A percentile compares a stretch with the other conserved stretches of the same genome.
phyloP scores from a whole-genome alignment of 2,797 vertebrate species.

The Austrolebias charrua region DNA sequence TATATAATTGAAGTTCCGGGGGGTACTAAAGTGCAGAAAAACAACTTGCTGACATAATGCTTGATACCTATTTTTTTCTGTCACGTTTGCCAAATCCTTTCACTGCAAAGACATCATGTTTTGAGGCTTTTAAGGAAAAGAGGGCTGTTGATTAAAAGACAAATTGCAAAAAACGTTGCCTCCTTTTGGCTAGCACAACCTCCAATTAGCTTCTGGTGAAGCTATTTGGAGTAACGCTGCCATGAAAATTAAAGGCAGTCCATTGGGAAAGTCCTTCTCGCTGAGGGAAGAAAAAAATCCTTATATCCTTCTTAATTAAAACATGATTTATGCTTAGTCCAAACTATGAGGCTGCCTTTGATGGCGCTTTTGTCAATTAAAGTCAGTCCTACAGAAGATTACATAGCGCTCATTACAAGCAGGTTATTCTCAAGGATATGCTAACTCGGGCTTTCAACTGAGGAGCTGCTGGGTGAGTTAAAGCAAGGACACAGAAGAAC shows the following conservation, averaged over 20 bases:
- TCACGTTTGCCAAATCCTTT: slow-evolving; percentile 60
- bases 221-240: slow-evolving; percentile 72
- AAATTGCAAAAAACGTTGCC: slow-evolving; percentile 61
- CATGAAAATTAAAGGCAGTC: slow-evolving; percentile 71
- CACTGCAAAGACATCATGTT: slow-evolving; percentile 39
- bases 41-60: slow-evolving; percentile 56
- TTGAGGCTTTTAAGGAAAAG: slow-evolving; percentile 46
- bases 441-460: slow-evolving; percentile 50
- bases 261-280: slow-evolving; percentile 62
- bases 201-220: slow-evolving; percentile 78
- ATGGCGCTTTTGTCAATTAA: slow-evolving; percentile 79
- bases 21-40: slow-evolving; percentile 44
- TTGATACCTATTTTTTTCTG: slow-evolving; percentile 49
- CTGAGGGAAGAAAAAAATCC: slow-evolving; percentile 72
- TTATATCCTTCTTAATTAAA: slow-evolving; percentile 80
- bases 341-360: slow-evolving; percentile 74
- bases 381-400: slow-evolving; percentile 71
- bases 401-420: slow-evolving; percentile 68
- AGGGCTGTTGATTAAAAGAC: slow-evolving; percentile 63
- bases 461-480: slow-evolving; percentile 53
- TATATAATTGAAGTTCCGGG: slow-evolving; percentile 18
- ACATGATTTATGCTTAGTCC: slow-evolving; percentile 78
- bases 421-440: slow-evolving; percentile 75
- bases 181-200: slow-evolving; percentile 65
- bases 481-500: slow-evolving; percentile 47